Evolutionary conservation across 2,888 invertebrate species (phyloP), one percentile per base, ranked within the genome.

Genomic region (Eupithecia vulgata): DNA sequence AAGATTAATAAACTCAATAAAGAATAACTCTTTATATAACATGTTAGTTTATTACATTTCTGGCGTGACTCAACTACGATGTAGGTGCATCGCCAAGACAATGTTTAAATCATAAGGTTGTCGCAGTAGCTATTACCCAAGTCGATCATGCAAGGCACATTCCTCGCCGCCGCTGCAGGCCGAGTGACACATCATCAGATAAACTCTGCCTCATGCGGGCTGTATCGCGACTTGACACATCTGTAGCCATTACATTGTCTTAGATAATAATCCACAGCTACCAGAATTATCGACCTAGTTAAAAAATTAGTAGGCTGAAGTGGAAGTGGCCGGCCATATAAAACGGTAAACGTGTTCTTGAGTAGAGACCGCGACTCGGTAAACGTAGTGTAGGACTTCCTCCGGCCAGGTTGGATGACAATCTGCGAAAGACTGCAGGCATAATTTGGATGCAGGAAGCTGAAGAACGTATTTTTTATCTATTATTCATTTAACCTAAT

Each of bases 121-220:
- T 48, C n/a, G 6, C 21, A 21, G 48, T 57, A 25, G 13, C 25
- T 57, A 52, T 52, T 21, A 57, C 5, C 21, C 5, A 57, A 57
- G 57, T 57, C 21, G 57, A 21, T 57, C 5, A 25, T 13, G 25
- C 12, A 21, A 57, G 13, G 25, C 25, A 25, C 25, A 12, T 5
- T 25, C 21, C 12, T 25, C 8, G 61, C 34, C 15, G 30, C 30
- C 30, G 15, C 5, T 1, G 25, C n/a, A 15, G 7, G 17, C 17
- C 30, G 17, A 30, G n/a, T 61, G 61, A 61, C 61, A 61, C 12
- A 25, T 25, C 34, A 61, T 61, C 61, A 61, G 61, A 61, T 61
- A 61, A 59, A 15, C 30, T 17, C 17, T 17, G 7, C 1, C 61
- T 8, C 34, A 61, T 61, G 61, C 61, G 61, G 61, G 61, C 61